These are phyloP conservation scores for Coptodon rendalli DNA, from an alignment of 2,113 vertebrate genomes.

Conservation along the genomic window DNA sequence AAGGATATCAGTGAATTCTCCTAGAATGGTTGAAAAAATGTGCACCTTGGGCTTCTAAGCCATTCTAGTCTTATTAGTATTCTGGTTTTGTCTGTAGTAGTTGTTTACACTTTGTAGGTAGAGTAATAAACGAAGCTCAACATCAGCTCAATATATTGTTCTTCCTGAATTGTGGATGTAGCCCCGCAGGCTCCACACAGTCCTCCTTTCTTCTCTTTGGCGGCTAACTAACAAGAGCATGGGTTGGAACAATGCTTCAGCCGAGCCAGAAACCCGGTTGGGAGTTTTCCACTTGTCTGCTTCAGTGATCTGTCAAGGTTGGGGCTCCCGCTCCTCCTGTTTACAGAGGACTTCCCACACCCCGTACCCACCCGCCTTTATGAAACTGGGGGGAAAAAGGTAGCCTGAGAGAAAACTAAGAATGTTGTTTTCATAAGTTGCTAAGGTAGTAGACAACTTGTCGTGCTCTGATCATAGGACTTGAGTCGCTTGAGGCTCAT, in stretches of 20 bases:
- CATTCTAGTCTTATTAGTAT: not conserved
- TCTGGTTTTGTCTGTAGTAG: not conserved
- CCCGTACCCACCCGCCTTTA: not conserved
- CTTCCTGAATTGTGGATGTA: not conserved
- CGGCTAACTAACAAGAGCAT: constrained; percentile 21
- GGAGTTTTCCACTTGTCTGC: constrained; percentile 45
- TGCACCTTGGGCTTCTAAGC: not conserved
- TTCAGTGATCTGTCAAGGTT: constrained; percentile 18
- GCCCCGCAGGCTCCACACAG: constrained; percentile 11
- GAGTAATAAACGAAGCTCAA: not conserved
- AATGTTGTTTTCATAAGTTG: not conserved
- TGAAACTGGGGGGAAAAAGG: accelerated
- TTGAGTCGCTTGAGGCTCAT: not conserved
- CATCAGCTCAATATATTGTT: not conserved
- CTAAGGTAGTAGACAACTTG: not conserved
- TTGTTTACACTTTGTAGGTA: not conserved
- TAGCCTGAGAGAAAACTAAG: not conserved
- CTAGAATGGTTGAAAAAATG: not conserved
- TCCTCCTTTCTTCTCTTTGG: constrained; percentile 6
- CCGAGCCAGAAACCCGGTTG: constrained; percentile 38
- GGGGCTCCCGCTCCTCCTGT: not conserved
- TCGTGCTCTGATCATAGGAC: not conserved
- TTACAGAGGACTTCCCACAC: not conserved
- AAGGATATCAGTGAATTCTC: not conserved
- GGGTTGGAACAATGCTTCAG: constrained; percentile 22